A percentile compares a stretch with the other conserved stretches of the same genome.
phyloP scores from a whole-genome alignment of 2,888 invertebrate species.

The Andrena dorsata region DNA sequence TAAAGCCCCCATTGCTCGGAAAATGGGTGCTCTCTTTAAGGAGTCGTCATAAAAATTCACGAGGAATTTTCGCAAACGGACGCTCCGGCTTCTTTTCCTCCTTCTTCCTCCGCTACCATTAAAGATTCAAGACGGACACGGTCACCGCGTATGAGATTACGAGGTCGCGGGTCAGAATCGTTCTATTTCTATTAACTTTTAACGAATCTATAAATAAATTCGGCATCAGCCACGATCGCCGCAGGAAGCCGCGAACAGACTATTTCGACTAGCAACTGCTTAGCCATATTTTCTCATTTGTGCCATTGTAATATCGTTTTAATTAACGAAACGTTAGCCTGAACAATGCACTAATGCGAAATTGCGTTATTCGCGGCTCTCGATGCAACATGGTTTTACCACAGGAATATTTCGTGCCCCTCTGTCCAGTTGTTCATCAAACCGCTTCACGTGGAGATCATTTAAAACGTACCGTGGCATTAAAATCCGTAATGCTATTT shows the following conservation, averaged over 20 bases:
- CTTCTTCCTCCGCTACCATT: not conserved
- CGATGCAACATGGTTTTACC: not conserved
- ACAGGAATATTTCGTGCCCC: not conserved
- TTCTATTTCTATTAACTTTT: slow-evolving; percentile 32
- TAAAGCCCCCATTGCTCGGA: not conserved
- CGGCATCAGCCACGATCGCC: slow-evolving; percentile 8
- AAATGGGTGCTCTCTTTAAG: slow-evolving; percentile 4
- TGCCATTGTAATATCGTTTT: slow-evolving; percentile 34
- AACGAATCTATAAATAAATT: slow-evolving; percentile 43
- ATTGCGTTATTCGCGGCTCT: slow-evolving; percentile 20
- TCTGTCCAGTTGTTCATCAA: not conserved
- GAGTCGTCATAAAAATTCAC: slow-evolving; percentile 40
- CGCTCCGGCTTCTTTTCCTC: not conserved
- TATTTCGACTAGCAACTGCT: slow-evolving; percentile 29
- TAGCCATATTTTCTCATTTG: slow-evolving; percentile 27
- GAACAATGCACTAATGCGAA: not conserved
- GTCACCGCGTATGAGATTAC: slow-evolving; percentile 6
- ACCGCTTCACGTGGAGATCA: not conserved
- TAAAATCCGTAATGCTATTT: slow-evolving; percentile 15
- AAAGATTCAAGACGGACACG: slow-evolving; percentile 26
- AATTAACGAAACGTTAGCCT: slow-evolving; percentile 39
- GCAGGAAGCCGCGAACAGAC: not conserved
- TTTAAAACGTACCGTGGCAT: slow-evolving; percentile 1
- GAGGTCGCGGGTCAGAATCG: not conserved
- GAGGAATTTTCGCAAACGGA: slow-evolving; percentile 39